phyloP scores from a whole-genome alignment of 2,888 invertebrate genomes.

The Cheilosia pagana region DNA sequence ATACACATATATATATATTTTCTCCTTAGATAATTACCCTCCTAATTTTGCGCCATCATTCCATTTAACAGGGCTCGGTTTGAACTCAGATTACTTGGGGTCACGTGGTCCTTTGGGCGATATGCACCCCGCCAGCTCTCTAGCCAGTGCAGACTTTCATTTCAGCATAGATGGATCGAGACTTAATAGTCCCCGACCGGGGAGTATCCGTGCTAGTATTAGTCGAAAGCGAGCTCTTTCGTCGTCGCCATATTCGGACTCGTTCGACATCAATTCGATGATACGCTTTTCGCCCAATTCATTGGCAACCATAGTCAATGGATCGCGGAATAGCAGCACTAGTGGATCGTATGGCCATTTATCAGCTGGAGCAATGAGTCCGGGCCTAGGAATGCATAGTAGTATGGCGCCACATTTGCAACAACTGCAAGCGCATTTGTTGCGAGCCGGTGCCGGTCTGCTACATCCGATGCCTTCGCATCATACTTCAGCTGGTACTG shows the following conservation, averaged over 20 bases:
- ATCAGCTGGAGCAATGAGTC: slow-evolving; percentile 96
- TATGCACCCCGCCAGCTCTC: slow-evolving; percentile 87
- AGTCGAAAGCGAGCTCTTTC: slow-evolving; percentile 96
- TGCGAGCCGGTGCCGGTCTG: slow-evolving; percentile 85
- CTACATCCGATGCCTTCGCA: slow-evolving; percentile 82
- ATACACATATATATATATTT: slow-evolving; percentile 39
- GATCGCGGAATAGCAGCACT: slow-evolving; percentile 90
- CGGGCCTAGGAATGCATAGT: slow-evolving; percentile 87
- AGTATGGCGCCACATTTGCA: slow-evolving; percentile 87
- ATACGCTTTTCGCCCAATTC: slow-evolving; percentile 98
- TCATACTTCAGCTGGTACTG: slow-evolving; percentile 77
- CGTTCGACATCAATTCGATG: slow-evolving; percentile 97
- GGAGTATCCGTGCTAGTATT: slow-evolving; percentile 85
- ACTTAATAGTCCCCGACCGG: slow-evolving; percentile 88
- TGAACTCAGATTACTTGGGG: slow-evolving; percentile 87
- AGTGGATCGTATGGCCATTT: slow-evolving; percentile 98
- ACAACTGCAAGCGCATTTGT: slow-evolving; percentile 91
- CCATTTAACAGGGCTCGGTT: slow-evolving; percentile 85
- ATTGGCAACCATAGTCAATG: slow-evolving; percentile 91
- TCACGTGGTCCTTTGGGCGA: slow-evolving; percentile 84
- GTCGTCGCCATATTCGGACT: slow-evolving; percentile 97
- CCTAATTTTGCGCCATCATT: slow-evolving; percentile 79
- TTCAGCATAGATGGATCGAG: slow-evolving; percentile 94
- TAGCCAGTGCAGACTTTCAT: slow-evolving; percentile 94
- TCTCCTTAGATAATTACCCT: slow-evolving; percentile 86